Conservation (phyloP, 2,797 vertebrate genomes). For the Sebastes diaconus region DNA sequence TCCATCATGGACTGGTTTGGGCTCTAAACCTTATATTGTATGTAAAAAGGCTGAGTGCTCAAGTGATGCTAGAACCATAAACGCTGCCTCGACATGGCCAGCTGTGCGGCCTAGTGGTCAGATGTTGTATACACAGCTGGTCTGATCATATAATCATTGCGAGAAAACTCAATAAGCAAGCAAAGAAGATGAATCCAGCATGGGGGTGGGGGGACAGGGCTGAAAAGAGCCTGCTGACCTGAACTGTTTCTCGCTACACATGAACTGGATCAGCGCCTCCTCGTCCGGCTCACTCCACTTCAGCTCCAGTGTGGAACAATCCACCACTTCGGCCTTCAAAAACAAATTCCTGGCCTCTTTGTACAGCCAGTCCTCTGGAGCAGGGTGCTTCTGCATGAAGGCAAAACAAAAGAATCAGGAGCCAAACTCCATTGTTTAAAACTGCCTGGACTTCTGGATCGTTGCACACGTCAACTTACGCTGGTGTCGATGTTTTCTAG, state of each 20-base stretch:
- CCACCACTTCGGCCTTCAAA: slow-evolving; percentile 90
- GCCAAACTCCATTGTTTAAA: neutral
- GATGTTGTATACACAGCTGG: neutral
- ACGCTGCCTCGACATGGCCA: neutral
- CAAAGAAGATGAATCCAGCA: neutral
- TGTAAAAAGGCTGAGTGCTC: no score
- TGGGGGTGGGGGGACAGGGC: no score
- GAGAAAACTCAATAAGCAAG: neutral
- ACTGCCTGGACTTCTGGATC: neutral
- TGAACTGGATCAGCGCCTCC: slow-evolving; percentile 88
- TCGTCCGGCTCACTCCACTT: slow-evolving; percentile 93
- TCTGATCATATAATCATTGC: neutral
- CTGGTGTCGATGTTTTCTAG: slow-evolving; percentile 89
- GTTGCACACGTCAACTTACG: slow-evolving; percentile 56
- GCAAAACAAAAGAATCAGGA: neutral
- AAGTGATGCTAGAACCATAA: neutral
- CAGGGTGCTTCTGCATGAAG: slow-evolving; percentile 85
- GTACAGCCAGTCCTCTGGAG: slow-evolving; percentile 94
- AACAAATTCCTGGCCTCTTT: slow-evolving; percentile 92
- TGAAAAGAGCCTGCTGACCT: slow-evolving; percentile 61
- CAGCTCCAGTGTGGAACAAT: slow-evolving; percentile 85
- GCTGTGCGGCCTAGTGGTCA: neutral
- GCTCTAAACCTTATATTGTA: neutral
- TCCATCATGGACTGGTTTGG: neutral
- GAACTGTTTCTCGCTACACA: slow-evolving; percentile 96